A percentile compares a stretch with the other conserved stretches of the same genome.
phyloP scores from a whole-genome alignment of 2,888 invertebrate species.

The Acrobeloides nanus region DNA sequence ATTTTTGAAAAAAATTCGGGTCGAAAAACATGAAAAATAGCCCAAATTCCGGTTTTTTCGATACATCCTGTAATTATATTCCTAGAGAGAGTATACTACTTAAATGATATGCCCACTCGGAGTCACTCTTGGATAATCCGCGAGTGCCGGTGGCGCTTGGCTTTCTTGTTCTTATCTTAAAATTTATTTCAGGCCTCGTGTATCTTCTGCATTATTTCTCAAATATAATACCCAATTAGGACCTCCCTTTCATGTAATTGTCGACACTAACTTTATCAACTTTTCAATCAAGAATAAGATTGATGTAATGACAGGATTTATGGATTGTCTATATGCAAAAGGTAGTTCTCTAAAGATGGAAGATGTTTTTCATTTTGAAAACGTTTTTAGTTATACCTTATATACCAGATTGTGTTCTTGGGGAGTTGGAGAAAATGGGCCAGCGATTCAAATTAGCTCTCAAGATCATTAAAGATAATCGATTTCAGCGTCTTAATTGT shows the following conservation, averaged over 20 bases:
- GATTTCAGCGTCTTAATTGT: conserved; percentile 85
- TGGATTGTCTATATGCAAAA: conserved; percentile 97
- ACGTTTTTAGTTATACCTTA: conserved; percentile 75
- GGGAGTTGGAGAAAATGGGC: conserved; percentile 91
- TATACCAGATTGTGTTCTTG: conserved; percentile 93
- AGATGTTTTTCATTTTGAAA: conserved; percentile 9
- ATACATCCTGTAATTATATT: too few relatives aligned
- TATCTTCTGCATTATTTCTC: conserved; percentile 80
- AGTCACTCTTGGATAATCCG: too few relatives aligned
- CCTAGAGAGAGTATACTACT: too few relatives aligned
- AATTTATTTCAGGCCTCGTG: conserved; percentile 33
- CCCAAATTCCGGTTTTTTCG: too few relatives aligned
- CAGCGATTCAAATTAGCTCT: conserved; percentile 82
- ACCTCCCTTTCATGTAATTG: conserved; percentile 88
- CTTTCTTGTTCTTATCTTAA: not conserved
- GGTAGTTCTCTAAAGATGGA: too few relatives aligned
- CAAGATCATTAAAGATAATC: conserved; percentile 79
- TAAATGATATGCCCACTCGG: too few relatives aligned
- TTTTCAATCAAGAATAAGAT: conserved; percentile 95
- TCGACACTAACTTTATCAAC: conserved; percentile 97
- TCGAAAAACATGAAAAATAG: too few relatives aligned
- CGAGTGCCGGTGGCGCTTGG: too few relatives aligned
- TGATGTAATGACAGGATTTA: conserved; percentile 91
- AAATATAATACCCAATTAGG: conserved; percentile 95
- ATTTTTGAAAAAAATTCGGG: too few relatives aligned